Conservation (phyloP, 2,797 vertebrate species). For the Rhinichthys osculus region DNA sequence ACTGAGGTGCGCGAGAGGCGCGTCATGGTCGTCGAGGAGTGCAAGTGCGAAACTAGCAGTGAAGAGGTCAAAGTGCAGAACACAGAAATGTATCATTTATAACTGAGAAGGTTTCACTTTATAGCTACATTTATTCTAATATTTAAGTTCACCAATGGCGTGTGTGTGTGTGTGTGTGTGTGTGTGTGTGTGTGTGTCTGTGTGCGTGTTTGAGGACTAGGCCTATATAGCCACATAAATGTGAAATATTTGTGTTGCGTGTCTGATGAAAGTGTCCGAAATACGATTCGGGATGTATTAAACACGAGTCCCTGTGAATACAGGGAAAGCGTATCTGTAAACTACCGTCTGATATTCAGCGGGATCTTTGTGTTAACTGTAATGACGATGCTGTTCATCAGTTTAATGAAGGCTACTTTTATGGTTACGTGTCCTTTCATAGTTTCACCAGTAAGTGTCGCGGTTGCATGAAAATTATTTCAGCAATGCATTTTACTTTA, state of each 20-base stretch:
- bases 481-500: background rate
- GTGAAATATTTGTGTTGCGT: background rate
- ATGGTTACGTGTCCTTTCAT: background rate
- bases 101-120: background rate
- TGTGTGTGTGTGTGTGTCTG: slow-evolving; percentile 13
- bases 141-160: background rate
- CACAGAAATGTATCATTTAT: slow-evolving; percentile 56
- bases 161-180: background rate
- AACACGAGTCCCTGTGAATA: slow-evolving; percentile 2
- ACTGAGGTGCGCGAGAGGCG: slow-evolving; percentile 62
- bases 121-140: background rate
- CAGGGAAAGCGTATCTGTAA: background rate
- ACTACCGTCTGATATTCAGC: slow-evolving; percentile 18
- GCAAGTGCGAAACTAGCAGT: slow-evolving; percentile 77
- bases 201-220: background rate
- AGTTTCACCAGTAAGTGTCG: slow-evolving; percentile 33
- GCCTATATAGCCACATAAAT: slow-evolving; percentile 17
- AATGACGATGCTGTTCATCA: background rate
- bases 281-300: background rate
- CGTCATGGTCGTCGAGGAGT: slow-evolving; percentile 81
- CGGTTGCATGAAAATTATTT: slow-evolving; percentile 19
- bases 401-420: background rate
- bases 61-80: slow-evolving; percentile 67
- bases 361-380: slow-evolving; percentile 15
- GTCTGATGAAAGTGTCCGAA: slow-evolving; percentile 4